phyloP scores from a whole-genome alignment of 2,888 invertebrate species.

The Heliconius ismenius region DNA sequence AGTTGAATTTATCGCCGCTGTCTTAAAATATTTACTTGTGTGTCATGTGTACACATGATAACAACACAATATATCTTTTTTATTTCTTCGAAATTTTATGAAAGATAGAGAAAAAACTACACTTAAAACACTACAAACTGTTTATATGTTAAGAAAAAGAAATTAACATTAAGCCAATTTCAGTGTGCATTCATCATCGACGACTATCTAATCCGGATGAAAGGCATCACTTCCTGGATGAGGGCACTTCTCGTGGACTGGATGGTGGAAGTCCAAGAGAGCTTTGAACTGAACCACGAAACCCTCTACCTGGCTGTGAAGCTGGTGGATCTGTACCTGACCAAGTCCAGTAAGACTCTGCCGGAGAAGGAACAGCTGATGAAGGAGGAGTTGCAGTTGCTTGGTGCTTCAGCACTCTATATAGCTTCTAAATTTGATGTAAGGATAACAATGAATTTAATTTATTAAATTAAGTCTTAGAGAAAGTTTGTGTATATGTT shows the following conservation, averaged over 20 bases:
- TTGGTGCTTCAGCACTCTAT: constrained; percentile 95
- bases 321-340: constrained; percentile 93
- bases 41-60: too few species aligned
- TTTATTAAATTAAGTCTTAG: not conserved
- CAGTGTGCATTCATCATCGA: constrained; percentile 86
- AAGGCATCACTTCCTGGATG: constrained; percentile 92
- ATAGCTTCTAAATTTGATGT: constrained; percentile 98
- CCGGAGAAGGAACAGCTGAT: constrained; percentile 81
- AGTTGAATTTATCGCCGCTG: too few species aligned
- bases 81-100: too few species aligned
- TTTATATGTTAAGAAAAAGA: not conserved
- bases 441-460: not conserved
- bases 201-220: constrained; percentile 91
- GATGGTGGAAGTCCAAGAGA: constrained; percentile 99
- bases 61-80: too few species aligned
- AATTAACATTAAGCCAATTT: constrained; percentile 45
- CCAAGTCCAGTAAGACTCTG: constrained; percentile 59
- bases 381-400: constrained; percentile 93
- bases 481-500: not conserved
- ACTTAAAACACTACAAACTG: too few species aligned
- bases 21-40: too few species aligned
- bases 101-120: too few species aligned
- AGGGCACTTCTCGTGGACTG: constrained; percentile 97
- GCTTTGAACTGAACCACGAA: constrained; percentile 98
- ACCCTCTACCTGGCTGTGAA: constrained; percentile 98